Evolutionary conservation across 2,888 invertebrate species (phyloP), one percentile per base, ranked within the genome.

Genomic region (Cantharis rustica): DNA sequence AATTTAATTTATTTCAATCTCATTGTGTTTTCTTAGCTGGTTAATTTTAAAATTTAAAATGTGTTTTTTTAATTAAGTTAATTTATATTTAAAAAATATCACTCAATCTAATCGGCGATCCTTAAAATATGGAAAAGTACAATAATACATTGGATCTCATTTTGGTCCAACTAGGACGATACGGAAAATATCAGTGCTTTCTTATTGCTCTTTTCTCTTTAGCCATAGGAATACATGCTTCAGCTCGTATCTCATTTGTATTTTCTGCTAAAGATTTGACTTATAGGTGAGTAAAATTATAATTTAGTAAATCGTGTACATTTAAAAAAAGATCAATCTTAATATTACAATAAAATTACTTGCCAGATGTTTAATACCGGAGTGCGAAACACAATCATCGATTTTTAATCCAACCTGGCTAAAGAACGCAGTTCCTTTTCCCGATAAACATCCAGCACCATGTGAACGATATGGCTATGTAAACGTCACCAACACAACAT

Each of bases 241-340:
- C 93, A 0, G 91, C 92, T 79, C 92, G 90, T 84, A 90, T 93
- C 80, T 92, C 92, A 69, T 95, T 92, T 83, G 91, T 94, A 75
- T 95, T 95, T 86, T 93, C 93, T 0, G 93, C 94, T 0, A 92
- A 92, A 73, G 91, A 92, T 76, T 88, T 93, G 16, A 90, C 91
- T 68, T 93, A 94, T 89, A 93, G 94, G 94, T 94, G 88, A 83
- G 76, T 64, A n/a, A n/a, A n/a, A n/a, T n/a, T n/a, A n/a, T n/a
- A n/a, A n/a, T n/a, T n/a, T n/a, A n/a, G n/a, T n/a, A n/a, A n/a
- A n/a, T n/a, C n/a, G n/a, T n/a, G n/a, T n/a, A n/a, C n/a, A n/a
- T n/a, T n/a, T n/a, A n/a, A n/a, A n/a, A n/a, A n/a, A n/a, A n/a
- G n/a, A n/a, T n/a, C n/a, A n/a, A n/a, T n/a, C n/a, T n/a, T n/a